A percentile compares a stretch with the other conserved stretches of the same genome.
Evolutionary conservation across 2,888 invertebrate species (phyloP).

Genomic region (Drosophila falleni): DNA sequence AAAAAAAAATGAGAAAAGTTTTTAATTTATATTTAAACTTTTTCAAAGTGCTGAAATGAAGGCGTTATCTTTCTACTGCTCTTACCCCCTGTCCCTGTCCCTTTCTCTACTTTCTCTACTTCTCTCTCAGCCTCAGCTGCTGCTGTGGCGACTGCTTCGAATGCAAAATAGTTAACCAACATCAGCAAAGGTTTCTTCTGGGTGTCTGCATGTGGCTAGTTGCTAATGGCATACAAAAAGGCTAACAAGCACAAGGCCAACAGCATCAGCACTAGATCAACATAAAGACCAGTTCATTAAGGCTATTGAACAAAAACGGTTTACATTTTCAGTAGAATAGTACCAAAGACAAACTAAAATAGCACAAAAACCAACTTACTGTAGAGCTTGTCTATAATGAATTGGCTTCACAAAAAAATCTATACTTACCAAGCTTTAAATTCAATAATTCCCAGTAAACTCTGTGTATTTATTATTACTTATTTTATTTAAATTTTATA

Average conservation of each 20-base stretch:
- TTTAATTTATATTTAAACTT: conserved; percentile 85
- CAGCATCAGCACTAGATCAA: conserved; percentile 32
- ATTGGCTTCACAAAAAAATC: not conserved
- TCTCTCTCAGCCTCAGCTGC: conserved; percentile 6
- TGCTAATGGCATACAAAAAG: conserved; percentile 56
- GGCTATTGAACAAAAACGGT: conserved; percentile 29
- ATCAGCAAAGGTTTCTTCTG: conserved; percentile 49
- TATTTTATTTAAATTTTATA: no score
- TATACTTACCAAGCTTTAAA: no score
- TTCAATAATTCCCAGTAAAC: not conserved
- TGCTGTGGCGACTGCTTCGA: conserved; percentile 54
- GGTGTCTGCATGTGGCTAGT: conserved; percentile 54
- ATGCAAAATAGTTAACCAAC: conserved; percentile 75
- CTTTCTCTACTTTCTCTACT: not conserved
- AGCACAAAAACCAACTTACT: conserved; percentile 9
- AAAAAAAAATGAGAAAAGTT: conserved; percentile 83
- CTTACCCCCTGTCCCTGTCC: not conserved
- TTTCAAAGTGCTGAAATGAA: conserved; percentile 81
- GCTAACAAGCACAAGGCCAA: conserved; percentile 46
- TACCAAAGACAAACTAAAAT: not conserved
- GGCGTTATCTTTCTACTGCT: conserved; percentile 64
- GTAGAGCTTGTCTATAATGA: not conserved
- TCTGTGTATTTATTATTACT: no score
- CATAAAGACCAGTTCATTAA: conserved; percentile 54
- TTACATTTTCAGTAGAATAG: conserved; percentile 18